Conservation (phyloP, 1,140 invertebrate genomes). For the Manduca sexta region DNA sequence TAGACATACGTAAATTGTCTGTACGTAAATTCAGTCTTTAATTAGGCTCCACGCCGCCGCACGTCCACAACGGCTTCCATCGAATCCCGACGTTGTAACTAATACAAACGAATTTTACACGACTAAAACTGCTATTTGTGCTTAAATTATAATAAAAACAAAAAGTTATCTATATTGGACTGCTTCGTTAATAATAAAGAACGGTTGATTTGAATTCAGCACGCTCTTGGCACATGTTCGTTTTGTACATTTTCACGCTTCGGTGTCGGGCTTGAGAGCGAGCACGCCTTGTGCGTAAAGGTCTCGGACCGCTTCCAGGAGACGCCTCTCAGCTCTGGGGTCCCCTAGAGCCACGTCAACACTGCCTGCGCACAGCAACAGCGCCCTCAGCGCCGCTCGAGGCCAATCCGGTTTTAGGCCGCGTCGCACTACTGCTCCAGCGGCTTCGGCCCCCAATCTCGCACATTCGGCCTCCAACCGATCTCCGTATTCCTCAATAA, state of each 20-base stretch:
- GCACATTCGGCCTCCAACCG: conserved; percentile 74
- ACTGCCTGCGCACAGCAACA: conserved; percentile 85
- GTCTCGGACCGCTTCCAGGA: conserved; percentile 66
- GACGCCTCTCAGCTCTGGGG: conserved; percentile 74
- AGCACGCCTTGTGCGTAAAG: conserved; percentile 56
- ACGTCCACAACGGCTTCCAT: conserved; percentile 18
- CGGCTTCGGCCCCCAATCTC: conserved; percentile 75
- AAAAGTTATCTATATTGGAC: conserved; percentile 31
- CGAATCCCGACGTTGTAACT: conserved; percentile 33
- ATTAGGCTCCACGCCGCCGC: conserved; percentile 30
- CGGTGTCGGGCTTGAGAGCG: conserved; percentile 50
- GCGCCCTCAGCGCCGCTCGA: conserved; percentile 80
- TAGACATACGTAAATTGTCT: conserved; percentile 27
- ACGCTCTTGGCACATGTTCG: conserved; percentile 40
- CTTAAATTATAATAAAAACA: conserved; percentile 36
- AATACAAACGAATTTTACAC: conserved; percentile 26
- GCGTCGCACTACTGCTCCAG: conserved; percentile 74
- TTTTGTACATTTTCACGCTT: conserved; percentile 33
- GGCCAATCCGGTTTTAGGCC: conserved; percentile 78
- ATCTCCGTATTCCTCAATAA: conserved; percentile 82
- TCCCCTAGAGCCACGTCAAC: conserved; percentile 84
- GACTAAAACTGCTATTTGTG: conserved; percentile 37
- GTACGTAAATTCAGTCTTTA: conserved; percentile 68
- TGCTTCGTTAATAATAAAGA: conserved; percentile 26
- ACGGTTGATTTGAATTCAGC: conserved; percentile 30